A percentile compares a stretch with the other conserved stretches of the same genome.
Conservation (phyloP, 1,140 invertebrate genomes). For the Drosophila orena region DNA sequence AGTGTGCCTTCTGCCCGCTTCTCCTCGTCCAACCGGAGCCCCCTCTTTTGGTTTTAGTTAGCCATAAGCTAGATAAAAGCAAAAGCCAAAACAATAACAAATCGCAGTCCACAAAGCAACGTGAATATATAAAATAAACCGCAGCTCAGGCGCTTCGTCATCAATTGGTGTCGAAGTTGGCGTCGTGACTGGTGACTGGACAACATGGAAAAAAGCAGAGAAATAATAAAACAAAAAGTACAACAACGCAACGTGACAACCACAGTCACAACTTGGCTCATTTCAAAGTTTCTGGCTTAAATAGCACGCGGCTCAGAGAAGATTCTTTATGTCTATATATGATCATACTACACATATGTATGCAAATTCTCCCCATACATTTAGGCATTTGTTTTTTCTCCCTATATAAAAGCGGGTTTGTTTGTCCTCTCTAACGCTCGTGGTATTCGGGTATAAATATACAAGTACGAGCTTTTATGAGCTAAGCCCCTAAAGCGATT, state of each 20-base stretch:
- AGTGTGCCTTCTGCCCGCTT: slow-evolving; percentile 36
- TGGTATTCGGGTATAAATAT: slow-evolving; percentile 17
- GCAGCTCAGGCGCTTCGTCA: slow-evolving; percentile 56
- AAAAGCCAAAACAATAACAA: slow-evolving; percentile 58
- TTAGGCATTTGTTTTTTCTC: slow-evolving; percentile 10
- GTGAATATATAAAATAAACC: slow-evolving; percentile 28
- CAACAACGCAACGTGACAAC: slow-evolving; percentile 45
- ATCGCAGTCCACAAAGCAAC: slow-evolving; percentile 47
- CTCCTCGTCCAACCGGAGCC: neutral
- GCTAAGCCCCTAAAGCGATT: slow-evolving; percentile 57
- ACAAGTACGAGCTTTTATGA: slow-evolving; percentile 51
- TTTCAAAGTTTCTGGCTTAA: slow-evolving; percentile 65
- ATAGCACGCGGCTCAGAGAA: slow-evolving; percentile 63
- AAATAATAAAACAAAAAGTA: slow-evolving; percentile 14
- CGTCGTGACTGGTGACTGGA: slow-evolving; percentile 53
- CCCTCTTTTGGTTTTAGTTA: slow-evolving; percentile 8
- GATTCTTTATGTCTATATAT: slow-evolving; percentile 48
- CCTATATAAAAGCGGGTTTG: slow-evolving; percentile 16
- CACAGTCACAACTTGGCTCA: slow-evolving; percentile 44
- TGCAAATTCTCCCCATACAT: slow-evolving; percentile 21
- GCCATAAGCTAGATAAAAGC: slow-evolving; percentile 40
- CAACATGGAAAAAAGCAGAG: slow-evolving; percentile 18
- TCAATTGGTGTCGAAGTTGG: slow-evolving; percentile 45
- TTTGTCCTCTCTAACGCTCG: slow-evolving; percentile 13
- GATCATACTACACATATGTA: slow-evolving; percentile 26